Evolutionary conservation across 2,888 invertebrate genomes (phyloP).

Genomic region (Lithodes maja): DNA sequence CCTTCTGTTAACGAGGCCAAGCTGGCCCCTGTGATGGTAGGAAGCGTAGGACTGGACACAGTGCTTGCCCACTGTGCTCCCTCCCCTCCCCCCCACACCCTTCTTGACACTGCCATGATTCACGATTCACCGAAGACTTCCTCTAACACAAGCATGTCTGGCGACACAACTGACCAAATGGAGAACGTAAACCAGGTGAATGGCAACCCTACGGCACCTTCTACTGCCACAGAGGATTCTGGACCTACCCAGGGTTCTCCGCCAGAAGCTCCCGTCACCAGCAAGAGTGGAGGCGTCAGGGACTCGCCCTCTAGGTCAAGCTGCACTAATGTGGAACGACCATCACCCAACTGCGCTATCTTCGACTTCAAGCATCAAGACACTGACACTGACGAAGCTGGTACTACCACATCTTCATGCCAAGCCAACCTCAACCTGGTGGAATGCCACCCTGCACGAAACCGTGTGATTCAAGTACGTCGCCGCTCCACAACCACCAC

Average conservation of each 20-base stretch:
- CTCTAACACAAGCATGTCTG: slow-evolving; percentile 23
- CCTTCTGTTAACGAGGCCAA: neutral
- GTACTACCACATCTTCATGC: slow-evolving; percentile 47
- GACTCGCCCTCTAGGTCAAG: slow-evolving; percentile 74
- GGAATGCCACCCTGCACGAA: slow-evolving; percentile 57
- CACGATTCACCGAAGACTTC: slow-evolving; percentile 42
- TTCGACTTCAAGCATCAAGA: slow-evolving; percentile 91
- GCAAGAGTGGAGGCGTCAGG: slow-evolving; percentile 41
- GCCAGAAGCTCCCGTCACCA: slow-evolving; percentile 21
- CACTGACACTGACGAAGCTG: slow-evolving; percentile 85
- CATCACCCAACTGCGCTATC: slow-evolving; percentile 82
- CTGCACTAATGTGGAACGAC: slow-evolving; percentile 79
- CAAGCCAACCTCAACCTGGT: slow-evolving; percentile 65
- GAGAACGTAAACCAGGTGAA: slow-evolving; percentile 47
- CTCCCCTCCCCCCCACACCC: slow-evolving; percentile 24
- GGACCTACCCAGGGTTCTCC: slow-evolving; percentile 41
- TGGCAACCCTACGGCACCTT: slow-evolving; percentile 20
- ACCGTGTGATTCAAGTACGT: slow-evolving; percentile 60
- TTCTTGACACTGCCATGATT: slow-evolving; percentile 40
- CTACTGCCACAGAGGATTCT: slow-evolving; percentile 48
- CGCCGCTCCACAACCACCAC: slow-evolving; percentile 21
- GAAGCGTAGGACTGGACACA: slow-evolving; percentile 57
- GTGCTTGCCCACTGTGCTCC: slow-evolving; percentile 54
- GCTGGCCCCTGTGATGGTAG: slow-evolving; percentile 57
- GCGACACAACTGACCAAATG: slow-evolving; percentile 18